Conservation (phyloP, 2,888 invertebrate species). For the Ornithoptera alexandrae region DNA sequence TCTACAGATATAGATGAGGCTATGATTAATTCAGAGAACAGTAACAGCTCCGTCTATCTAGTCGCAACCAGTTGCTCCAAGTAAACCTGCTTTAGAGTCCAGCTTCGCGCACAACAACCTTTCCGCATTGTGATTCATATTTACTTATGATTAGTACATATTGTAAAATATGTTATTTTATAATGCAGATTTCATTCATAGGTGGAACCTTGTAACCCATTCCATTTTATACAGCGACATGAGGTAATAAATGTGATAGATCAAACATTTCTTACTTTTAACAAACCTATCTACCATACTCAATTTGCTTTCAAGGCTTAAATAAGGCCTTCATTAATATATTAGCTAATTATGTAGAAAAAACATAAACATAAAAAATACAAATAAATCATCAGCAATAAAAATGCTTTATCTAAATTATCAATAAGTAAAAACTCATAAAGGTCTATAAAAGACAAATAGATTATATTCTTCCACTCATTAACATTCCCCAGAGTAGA, state of each 20-base stretch:
- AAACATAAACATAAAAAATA: no score
- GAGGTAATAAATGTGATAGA: not conserved
- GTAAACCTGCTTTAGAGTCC: conserved; percentile 30
- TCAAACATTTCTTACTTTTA: not conserved
- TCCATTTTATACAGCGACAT: not conserved
- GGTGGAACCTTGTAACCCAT: not conserved
- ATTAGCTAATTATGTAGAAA: no score
- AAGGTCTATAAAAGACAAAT: no score
- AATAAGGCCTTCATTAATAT: no score
- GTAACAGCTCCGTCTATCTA: conserved; percentile 36
- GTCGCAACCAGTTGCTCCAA: conserved; percentile 14
- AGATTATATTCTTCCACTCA: no score
- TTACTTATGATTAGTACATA: conserved; percentile 26
- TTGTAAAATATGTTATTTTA: conserved; percentile 13
- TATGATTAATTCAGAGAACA: conserved; percentile 54
- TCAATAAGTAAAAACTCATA: no score
- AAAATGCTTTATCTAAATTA: no score
- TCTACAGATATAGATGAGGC: conserved; percentile 45
- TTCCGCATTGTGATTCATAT: conserved; percentile 31
- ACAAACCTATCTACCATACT: not conserved
- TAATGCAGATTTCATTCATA: not conserved
- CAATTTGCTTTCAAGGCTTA: no score
- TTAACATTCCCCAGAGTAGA: no score
- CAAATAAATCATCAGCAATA: no score
- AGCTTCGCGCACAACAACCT: conserved; percentile 27